Conservation (phyloP, 2,888 invertebrate genomes). For the Rhagonycha fulva region DNA sequence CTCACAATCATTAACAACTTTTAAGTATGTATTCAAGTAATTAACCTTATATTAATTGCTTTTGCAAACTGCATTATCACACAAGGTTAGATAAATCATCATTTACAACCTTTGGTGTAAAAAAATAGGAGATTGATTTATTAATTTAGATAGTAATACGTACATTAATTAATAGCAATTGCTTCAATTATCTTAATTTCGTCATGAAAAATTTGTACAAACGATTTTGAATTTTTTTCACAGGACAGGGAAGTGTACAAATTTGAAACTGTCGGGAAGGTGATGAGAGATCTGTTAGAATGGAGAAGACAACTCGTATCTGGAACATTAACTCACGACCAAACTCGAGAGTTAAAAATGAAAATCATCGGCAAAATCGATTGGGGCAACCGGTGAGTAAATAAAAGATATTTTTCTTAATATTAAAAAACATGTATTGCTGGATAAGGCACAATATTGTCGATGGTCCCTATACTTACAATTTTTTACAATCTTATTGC, state of each 20-base stretch:
- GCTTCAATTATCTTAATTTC: neutral
- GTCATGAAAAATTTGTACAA: neutral
- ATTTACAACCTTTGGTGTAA: neutral
- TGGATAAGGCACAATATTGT: conserved; percentile 16
- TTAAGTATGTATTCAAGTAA: neutral
- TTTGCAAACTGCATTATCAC: neutral
- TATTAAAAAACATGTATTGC: conserved; percentile 5
- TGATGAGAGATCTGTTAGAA: conserved; percentile 87
- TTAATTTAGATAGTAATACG: neutral
- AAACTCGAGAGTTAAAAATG: conserved; percentile 82
- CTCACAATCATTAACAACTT: neutral
- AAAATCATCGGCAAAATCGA: conserved; percentile 91
- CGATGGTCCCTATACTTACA: conserved; percentile 9
- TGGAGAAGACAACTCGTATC: conserved; percentile 83
- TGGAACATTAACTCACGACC: conserved; percentile 90
- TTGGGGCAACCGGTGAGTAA: conserved; percentile 94
- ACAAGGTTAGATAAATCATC: neutral
- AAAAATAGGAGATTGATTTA: neutral
- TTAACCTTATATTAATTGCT: neutral
- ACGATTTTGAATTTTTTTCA: conserved; percentile 34
- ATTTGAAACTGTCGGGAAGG: conserved; percentile 83
- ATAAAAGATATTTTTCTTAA: neutral
- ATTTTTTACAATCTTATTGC: neutral
- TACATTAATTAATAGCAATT: neutral
- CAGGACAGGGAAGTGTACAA: conserved; percentile 84